Evolutionary conservation across 1,140 invertebrate species (phyloP), one percentile per base, ranked within the genome.

Genomic region (Zaprionus gabonicus): DNA sequence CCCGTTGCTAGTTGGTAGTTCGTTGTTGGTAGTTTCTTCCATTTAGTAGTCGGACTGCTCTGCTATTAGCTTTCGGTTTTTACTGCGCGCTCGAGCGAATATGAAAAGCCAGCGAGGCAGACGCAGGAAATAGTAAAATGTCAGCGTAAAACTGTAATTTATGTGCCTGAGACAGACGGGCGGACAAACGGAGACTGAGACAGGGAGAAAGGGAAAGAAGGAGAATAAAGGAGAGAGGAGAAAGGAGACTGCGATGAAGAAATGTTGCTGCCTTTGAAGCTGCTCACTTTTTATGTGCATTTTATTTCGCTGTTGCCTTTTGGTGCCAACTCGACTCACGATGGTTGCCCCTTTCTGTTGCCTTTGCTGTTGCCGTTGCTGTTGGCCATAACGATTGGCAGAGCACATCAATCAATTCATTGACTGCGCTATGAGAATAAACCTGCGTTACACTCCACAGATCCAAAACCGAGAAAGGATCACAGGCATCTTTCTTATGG

Each of bases 101-200:
- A 81, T 88, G 81, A 88, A 87, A 88, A 78, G 84, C 65, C 84
- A 88, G 78, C 71, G 62, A 78, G 71, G 57, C 66, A 66, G 69
- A 74, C 78, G 78, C 71, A 69, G 71, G 78, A 76, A 90, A 88
- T 88, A 88, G 85, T 88, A 90, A 88, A 88, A 90, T 88, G 85
- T 88, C 85, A 90, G 85, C 85, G 85, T 90, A 90, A 88, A 85
- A 90, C 64, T 90, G 85, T 88, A 88, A 88, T 88, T 90, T 88
- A 90, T 88, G 85, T 85, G 79, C 86, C 76, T 85, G 85, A 90
- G 81, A 80, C 78, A 67, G 85, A 25, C 73, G 57, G 44, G 41
- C 59, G 31, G 31, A 34, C 31, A 34, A 3, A 34, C 31, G 9
- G 31, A 34, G 31, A 34, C 76, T 85, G 85, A 90, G 81, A 80